Conservation (phyloP, 2,113 vertebrate species). For the Onychorhynchus coronatus region DNA sequence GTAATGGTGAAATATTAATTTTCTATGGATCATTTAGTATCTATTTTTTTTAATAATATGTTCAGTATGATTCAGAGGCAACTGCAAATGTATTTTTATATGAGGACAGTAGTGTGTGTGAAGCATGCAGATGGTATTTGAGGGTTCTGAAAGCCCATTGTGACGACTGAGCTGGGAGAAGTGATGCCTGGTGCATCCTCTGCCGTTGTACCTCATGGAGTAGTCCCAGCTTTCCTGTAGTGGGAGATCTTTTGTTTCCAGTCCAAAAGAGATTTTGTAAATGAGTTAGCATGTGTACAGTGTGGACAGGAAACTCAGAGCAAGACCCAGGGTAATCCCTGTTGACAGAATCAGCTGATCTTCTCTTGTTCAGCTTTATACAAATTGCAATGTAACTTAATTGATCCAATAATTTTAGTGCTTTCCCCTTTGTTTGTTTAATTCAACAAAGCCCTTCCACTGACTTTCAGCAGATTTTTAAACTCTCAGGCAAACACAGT, state of each 20-base stretch:
- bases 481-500: neutral
- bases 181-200: neutral
- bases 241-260: neutral
- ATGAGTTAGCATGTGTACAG: neutral
- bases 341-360: neutral
- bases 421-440: neutral
- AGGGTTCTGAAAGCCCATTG: neutral
- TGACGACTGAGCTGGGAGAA: neutral
- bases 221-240: neutral
- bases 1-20: neutral
- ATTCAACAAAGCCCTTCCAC: neutral
- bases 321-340: neutral
- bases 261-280: neutral
- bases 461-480: neutral
- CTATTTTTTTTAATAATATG: neutral
- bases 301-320: neutral
- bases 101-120: neutral
- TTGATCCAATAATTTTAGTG: neutral
- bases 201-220: neutral
- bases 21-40: neutral
- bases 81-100: neutral
- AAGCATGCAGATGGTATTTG: neutral
- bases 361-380: neutral
- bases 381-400: neutral
- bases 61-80: neutral